Evolutionary conservation across 2,888 invertebrate species (phyloP).

Genomic region (Trichopoda pennipes): DNA sequence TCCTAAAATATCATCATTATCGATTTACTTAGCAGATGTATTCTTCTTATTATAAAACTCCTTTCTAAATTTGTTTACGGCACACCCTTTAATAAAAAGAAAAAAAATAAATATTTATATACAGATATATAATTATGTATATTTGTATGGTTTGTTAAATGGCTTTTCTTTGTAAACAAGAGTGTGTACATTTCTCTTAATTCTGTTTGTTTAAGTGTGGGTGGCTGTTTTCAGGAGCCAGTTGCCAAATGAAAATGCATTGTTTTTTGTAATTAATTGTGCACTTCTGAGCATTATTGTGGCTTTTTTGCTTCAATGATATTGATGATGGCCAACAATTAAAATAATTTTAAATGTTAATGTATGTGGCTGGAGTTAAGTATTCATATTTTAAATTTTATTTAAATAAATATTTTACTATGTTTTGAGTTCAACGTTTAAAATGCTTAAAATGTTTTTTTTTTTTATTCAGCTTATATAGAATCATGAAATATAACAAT

Average conservation of each 20-base stretch:
- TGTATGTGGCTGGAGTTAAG: neutral
- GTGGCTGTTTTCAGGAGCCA: constrained; percentile 6
- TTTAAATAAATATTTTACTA: neutral
- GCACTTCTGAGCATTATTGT: constrained; percentile 54
- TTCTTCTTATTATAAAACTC: too few relatives aligned
- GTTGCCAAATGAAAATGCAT: constrained; percentile 31
- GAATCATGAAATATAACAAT: too few relatives aligned
- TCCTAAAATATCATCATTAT: too few relatives aligned
- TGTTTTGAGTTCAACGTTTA: too few relatives aligned
- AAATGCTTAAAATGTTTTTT: too few relatives aligned
- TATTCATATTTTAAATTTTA: neutral
- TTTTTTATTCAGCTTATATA: too few relatives aligned
- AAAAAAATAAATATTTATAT: too few relatives aligned
- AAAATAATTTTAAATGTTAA: constrained; percentile 15
- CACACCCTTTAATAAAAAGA: neutral
- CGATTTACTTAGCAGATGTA: too few relatives aligned
- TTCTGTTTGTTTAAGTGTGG: neutral
- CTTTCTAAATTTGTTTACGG: neutral
- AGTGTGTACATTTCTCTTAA: neutral
- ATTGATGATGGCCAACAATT: constrained; percentile 44
- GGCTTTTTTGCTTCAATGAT: constrained; percentile 38
- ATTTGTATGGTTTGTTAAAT: neutral
- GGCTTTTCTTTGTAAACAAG: neutral
- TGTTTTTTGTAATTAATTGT: constrained; percentile 55
- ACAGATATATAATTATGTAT: too few relatives aligned